Conservation (phyloP, 2,888 invertebrate genomes). For the Leptinotarsa rubiginosa region DNA sequence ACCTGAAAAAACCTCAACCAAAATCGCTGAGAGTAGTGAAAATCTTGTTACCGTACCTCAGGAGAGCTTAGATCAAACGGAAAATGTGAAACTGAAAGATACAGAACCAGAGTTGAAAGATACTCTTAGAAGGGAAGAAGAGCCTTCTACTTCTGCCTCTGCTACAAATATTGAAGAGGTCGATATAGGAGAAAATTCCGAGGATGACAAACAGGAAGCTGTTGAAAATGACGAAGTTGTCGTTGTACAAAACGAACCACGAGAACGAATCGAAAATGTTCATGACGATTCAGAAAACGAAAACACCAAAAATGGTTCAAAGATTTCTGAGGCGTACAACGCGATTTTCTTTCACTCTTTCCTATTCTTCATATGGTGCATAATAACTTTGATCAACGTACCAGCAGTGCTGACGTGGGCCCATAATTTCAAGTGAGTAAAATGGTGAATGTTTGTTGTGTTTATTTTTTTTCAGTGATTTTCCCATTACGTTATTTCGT, state of each 20-base stretch:
- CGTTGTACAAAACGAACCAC: slow-evolving; percentile 13
- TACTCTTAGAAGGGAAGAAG: background rate
- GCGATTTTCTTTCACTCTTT: slow-evolving; percentile 79
- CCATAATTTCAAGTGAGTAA: slow-evolving; percentile 79
- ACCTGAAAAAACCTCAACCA: background rate
- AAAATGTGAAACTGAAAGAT: background rate
- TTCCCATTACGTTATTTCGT: too few relatives aligned
- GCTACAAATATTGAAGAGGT: background rate
- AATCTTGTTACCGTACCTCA: background rate
- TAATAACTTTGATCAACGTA: slow-evolving; percentile 75
- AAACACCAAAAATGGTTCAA: slow-evolving; percentile 11
- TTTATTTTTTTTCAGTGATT: too few relatives aligned
- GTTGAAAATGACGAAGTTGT: slow-evolving; percentile 20
- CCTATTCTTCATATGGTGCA: slow-evolving; percentile 76
- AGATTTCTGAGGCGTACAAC: slow-evolving; percentile 46
- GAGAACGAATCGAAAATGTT: background rate
- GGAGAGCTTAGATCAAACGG: background rate
- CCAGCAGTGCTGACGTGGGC: slow-evolving; percentile 85
- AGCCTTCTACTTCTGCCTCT: background rate
- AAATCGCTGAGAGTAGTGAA: background rate
- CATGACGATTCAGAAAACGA: background rate
- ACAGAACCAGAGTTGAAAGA: slow-evolving; percentile 26
- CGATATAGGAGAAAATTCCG: background rate
- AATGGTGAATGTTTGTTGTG: too few relatives aligned
- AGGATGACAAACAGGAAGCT: slow-evolving; percentile 21